These are phyloP conservation scores for Serranus cabrilla DNA, from an alignment of 2,797 vertebrate species.

Conservation along the genomic window DNA sequence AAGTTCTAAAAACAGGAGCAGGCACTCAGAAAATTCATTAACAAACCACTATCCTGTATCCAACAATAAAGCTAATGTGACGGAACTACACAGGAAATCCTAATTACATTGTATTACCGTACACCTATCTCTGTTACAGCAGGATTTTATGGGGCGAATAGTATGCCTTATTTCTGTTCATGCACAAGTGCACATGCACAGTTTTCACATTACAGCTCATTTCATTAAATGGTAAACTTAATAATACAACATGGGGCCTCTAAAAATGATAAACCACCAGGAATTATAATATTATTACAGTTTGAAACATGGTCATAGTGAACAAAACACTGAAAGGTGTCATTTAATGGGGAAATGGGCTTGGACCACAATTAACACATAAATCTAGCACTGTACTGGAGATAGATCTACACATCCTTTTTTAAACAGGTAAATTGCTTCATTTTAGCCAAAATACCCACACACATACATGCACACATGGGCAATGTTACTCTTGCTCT, in stretches of 20 bases:
- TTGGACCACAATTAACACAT: background rate
- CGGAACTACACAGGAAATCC: conserved; percentile 6
- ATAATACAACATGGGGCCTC: background rate
- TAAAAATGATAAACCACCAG: background rate
- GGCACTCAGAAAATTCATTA: conserved; percentile 28
- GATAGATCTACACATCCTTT: background rate
- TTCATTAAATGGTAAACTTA: background rate
- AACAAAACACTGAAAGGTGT: conserved; percentile 1
- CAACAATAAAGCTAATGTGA: conserved; percentile 31
- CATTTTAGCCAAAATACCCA: background rate
- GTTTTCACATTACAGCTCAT: conserved; percentile 13
- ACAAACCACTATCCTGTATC: conserved; percentile 10
- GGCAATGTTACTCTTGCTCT: background rate
- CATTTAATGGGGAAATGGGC: background rate
- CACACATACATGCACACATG: background rate
- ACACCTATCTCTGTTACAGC: conserved; percentile 5
- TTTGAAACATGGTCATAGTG: conserved; percentile 5
- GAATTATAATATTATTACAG: no score
- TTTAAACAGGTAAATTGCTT: conserved; percentile 11
- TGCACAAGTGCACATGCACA: conserved; percentile 12
- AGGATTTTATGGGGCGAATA: conserved; percentile 3
- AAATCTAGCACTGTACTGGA: background rate
- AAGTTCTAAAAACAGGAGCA: conserved; percentile 23
- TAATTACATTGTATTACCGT: conserved; percentile 9
- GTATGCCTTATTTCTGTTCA: conserved; percentile 13